Evolutionary conservation across 2,797 vertebrate genomes (phyloP), one percentile per base, ranked within the genome.

Genomic region (Hydrocynus forskahlii): DNA sequence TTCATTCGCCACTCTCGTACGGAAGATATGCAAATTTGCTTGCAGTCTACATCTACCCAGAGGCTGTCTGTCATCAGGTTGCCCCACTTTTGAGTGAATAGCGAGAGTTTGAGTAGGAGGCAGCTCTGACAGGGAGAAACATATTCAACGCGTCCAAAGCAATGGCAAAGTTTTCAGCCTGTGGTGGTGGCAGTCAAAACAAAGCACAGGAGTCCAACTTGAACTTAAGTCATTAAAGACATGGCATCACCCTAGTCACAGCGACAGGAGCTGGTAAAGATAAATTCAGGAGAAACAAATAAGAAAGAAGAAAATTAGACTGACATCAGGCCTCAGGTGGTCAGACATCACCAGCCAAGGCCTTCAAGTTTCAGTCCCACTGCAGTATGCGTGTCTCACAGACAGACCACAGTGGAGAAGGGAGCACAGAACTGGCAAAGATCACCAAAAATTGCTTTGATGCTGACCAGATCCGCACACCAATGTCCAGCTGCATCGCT

Each of bases 181-280:
- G 55, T 63, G 69, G 69, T n/a, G 43, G 67, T 81, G 85, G 84
- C 82, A 83, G 71, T 78, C 67, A 84, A 89, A 89, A 85, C 82
- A 87, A 90, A 88, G 54, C 66, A 10, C 79, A 85, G 60, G 75
- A 79, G 70, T 67, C 60, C 63, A 35, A 21, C 77, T 75, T 85
- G 43, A 86, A 78, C 68, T 50, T 21, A 80, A 67, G 74, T 69
- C 80, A 71, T 76, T 64, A 83, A 89, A 68, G 74, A 74, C 62
- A 29, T 68, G 75, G 79, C 79, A 48, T 83, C 63, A 54, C 29
- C 60, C 79, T 68, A 67, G 29, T 86, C 77, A 80, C 43, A 45
- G 67, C 83, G 59, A 89, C 43, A 45, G 81, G 83, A 72, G 81
- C 78, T 76, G 75, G 86, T 85, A 81, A 86, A 85, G 69, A 71